Evolutionary conservation across 2,113 vertebrate species (phyloP).

Genomic region (Coturnix japonica): DNA sequence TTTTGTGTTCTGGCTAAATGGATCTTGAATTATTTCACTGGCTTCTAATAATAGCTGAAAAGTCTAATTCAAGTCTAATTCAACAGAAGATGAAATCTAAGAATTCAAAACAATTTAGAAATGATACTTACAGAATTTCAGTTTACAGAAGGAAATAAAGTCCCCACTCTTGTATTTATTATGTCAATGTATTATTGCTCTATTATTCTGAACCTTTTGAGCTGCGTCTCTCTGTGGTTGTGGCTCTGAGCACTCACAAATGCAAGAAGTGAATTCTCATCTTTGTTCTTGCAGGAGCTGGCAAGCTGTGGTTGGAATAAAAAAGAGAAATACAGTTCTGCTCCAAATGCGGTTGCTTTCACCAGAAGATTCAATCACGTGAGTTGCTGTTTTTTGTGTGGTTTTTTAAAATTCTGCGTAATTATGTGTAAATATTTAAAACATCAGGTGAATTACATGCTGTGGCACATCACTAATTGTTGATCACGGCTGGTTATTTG

Average conservation of each 20-base stretch:
- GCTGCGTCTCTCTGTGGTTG: neutral
- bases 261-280: conserved; percentile 18
- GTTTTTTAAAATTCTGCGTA: neutral
- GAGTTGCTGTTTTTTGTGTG: conserved; percentile 60
- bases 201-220: neutral
- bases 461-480: neutral
- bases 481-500: neutral
- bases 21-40: neutral
- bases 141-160: neutral
- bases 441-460: conserved; percentile 1
- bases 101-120: neutral
- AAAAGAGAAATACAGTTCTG: conserved; percentile 97
- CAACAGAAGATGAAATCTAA: neutral
- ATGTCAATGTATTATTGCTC: neutral
- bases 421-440: neutral
- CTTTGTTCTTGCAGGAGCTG: conserved; percentile 85
- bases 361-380: conserved; percentile 99
- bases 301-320: conserved; percentile 99
- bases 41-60: neutral
- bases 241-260: neutral
- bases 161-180: neutral
- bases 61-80: neutral
- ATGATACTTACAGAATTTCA: neutral
- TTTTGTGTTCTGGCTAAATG: neutral
- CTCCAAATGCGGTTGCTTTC: conserved; percentile 98